These are phyloP conservation scores for Rhea americana DNA, from an alignment of 2,113 vertebrate genomes.

Conservation along the genomic window DNA sequence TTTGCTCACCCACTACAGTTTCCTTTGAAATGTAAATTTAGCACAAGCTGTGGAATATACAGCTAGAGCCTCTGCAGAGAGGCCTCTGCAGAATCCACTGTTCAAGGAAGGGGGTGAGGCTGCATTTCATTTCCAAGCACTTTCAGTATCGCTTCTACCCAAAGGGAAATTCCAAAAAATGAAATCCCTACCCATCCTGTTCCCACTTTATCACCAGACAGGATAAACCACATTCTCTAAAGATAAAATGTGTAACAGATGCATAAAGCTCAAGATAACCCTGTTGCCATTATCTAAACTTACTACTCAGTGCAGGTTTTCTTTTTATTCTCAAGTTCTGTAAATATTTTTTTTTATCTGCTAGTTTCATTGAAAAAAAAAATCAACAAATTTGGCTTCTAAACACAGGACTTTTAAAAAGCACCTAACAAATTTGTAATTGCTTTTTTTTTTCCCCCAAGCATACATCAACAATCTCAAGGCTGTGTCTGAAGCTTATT, in stretches of 20 bases:
- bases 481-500: background rate
- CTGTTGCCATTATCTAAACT: background rate
- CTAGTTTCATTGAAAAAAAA: background rate
- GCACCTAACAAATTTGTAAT: background rate
- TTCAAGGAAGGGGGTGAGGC: fast-evolving
- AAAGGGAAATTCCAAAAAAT: background rate
- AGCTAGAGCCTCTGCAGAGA: background rate
- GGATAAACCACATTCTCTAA: background rate
- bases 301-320: background rate
- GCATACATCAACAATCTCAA: background rate
- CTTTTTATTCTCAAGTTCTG: background rate
- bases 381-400: background rate
- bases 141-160: background rate
- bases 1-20: background rate
- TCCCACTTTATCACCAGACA: background rate
- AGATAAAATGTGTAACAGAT: background rate
- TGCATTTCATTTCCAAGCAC: background rate
- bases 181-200: background rate
- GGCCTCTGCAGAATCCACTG: fast-evolving
- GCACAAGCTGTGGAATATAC: background rate
- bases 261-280: background rate
- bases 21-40: background rate
- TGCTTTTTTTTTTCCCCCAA: too few species aligned
- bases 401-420: background rate
- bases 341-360: background rate